Evolutionary conservation across 1,140 invertebrate genomes (phyloP), one percentile per base, ranked within the genome.

Genomic region (Phymorhynchus buccinoides): DNA sequence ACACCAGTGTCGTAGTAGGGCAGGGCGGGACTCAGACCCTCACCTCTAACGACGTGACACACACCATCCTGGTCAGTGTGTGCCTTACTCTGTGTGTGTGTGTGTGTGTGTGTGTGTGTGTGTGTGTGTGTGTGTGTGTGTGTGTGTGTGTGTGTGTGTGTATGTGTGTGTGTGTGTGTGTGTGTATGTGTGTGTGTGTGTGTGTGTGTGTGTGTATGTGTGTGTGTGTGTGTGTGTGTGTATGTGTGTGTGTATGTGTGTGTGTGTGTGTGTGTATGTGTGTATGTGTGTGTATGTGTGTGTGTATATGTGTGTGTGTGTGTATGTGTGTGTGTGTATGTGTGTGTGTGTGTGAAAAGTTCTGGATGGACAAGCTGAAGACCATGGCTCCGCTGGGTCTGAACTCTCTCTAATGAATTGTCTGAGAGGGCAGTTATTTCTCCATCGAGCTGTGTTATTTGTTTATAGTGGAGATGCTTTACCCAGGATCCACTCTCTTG

Each of bases 1-100:
- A 90, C 86, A 85, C 79, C 62, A 90, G 86, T 81, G 85, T 91
- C 12, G 83, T 89, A 6, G 84, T 89, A 1, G 85, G 87, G 62
- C 22, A 80, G 42, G 80, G 82, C 41, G 89, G 89, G 22, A 83
- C 80, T 6, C 77, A 83, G 9, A 71, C 73, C 1, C 86, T 83
- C 52, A 83, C 84, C 0, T 87, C 87, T 14, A 84, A 83, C 41
- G 84, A 80, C 41, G 86, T 87, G 44, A 86, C 81, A 18, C 48
- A 88, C 30, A 88, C 81, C 9, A 80, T 90, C 35, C 86, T 87
- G 37, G 89, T 91, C 87, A 86, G 89, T 86, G 18, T n/a, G 41
- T 41, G 14, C 0, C 22, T n/a, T n/a, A n/a, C n/a, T n/a, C n/a
- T n/a, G n/a, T n/a, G n/a, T n/a, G n/a, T n/a, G n/a, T n/a, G n/a